A percentile compares a stretch with the other conserved stretches of the same genome.
These are phyloP conservation scores for Calidris pugnax DNA, from an alignment of 2,113 vertebrate species.

Conservation along the genomic window DNA sequence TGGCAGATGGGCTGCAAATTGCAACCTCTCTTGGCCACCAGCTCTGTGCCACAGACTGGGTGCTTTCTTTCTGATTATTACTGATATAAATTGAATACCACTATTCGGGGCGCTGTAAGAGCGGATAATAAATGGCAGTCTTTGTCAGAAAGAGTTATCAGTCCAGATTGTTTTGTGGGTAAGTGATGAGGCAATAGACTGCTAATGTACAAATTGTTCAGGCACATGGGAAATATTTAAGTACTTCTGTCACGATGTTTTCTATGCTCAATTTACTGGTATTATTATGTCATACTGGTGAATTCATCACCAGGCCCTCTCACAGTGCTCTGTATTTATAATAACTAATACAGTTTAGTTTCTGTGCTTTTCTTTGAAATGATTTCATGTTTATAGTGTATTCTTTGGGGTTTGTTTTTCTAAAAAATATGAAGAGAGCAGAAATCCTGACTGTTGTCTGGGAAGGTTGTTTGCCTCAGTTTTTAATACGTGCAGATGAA, in stretches of 20 bases:
- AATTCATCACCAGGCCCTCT: slow-evolving; percentile 14
- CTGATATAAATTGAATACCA: not conserved
- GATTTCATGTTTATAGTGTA: not conserved
- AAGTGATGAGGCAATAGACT: slow-evolving; percentile 39
- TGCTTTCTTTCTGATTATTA: not conserved
- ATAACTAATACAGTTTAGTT: not conserved
- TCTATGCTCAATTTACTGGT: slow-evolving; percentile 14
- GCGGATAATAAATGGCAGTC: slow-evolving; percentile 14
- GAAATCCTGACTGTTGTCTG: not conserved
- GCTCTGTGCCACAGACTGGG: not conserved
- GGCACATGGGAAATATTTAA: slow-evolving; percentile 25
- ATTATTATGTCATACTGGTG: slow-evolving; percentile 17
- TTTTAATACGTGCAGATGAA: slow-evolving; percentile 1
- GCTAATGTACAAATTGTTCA: slow-evolving; percentile 52
- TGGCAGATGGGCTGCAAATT: not conserved
- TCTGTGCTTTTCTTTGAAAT: not conserved
- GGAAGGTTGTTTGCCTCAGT: not conserved
- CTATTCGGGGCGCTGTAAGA: not conserved
- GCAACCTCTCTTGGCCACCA: not conserved
- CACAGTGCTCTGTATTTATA: not conserved
- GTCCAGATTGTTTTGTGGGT: not conserved
- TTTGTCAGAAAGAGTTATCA: slow-evolving; percentile 17
- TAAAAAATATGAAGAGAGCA: not conserved
- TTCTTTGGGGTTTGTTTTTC: not conserved
- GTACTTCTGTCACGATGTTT: slow-evolving; percentile 18